These are phyloP conservation scores for Hirundichthys speculiger DNA, from an alignment of 2,113 vertebrate genomes.

Conservation along the genomic window DNA sequence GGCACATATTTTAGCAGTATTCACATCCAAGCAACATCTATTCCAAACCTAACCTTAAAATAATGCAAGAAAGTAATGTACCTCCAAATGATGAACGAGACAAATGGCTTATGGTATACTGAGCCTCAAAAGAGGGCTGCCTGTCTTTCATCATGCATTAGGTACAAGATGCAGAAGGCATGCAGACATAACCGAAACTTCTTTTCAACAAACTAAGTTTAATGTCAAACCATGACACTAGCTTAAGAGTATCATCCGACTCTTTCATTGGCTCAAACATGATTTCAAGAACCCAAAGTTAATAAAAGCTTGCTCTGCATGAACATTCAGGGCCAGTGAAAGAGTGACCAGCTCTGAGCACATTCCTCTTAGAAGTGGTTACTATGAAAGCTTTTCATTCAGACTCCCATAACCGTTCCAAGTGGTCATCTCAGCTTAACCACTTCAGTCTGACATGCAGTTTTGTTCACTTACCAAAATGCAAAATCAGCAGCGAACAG, in stretches of 20 bases:
- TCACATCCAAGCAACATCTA: conserved; percentile 37
- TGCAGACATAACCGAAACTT: conserved; percentile 68
- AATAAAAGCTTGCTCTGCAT: conserved; percentile 6
- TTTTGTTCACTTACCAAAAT: conserved; percentile 86
- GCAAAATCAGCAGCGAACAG: conserved; percentile 86
- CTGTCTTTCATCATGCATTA: conserved; percentile 69
- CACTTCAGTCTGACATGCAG: conserved; percentile 86
- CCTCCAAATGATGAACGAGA: conserved; percentile 45
- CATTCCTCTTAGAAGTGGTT: conserved; percentile 67
- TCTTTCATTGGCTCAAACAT: conserved; percentile 77
- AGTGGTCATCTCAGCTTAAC: conserved; percentile 71
- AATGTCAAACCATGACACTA: conserved; percentile 42
- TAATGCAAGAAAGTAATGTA: conserved; percentile 9
- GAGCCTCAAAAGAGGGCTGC: conserved; percentile 30
- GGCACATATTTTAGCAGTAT: not conserved
- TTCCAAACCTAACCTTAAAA: conserved; percentile 23
- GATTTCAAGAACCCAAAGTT: conserved; percentile 3
- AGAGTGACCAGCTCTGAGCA: conserved; percentile 70
- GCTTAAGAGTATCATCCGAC: conserved; percentile 52
- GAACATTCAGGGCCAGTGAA: conserved; percentile 77
- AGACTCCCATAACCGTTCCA: conserved; percentile 55
- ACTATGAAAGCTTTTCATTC: conserved; percentile 74
- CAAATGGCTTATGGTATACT: conserved; percentile 42
- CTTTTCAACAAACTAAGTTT: conserved; percentile 24
- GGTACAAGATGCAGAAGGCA: conserved; percentile 77